Percentiles rank a stretch among this genome's conserved stretches.
These are phyloP conservation scores for Coronaproctus castanopsis DNA, from an alignment of 2,888 invertebrate genomes.

Conservation along the genomic window DNA sequence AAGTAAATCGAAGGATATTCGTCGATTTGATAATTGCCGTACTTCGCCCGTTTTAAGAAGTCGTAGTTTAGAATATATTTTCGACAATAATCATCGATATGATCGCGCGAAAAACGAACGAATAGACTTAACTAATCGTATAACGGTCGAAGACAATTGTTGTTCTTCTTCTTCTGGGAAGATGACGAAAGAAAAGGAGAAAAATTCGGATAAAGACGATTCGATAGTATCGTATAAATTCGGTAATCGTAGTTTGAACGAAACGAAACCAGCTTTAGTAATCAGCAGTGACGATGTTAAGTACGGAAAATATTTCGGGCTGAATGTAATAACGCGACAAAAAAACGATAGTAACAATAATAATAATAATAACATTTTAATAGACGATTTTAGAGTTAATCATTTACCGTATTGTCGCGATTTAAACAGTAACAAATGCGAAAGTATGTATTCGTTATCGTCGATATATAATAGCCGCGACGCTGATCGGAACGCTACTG, in stretches of 20 bases:
- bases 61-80: slow-evolving; percentile 22
- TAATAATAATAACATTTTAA: too few relatives aligned
- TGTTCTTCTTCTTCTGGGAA: too few relatives aligned
- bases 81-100: neutral
- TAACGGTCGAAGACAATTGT: too few relatives aligned
- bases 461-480: too few relatives aligned
- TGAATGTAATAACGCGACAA: neutral
- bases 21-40: too few relatives aligned
- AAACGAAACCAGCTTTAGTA: neutral
- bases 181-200: too few relatives aligned
- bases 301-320: neutral
- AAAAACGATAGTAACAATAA: neutral
- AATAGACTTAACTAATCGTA: too few relatives aligned
- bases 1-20: neutral
- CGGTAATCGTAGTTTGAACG: neutral
- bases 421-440: neutral
- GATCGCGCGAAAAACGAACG: too few relatives aligned
- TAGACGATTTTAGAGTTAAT: neutral
- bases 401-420: neutral
- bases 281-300: neutral
- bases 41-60: slow-evolving; percentile 20
- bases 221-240: neutral
- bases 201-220: neutral
- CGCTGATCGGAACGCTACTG: too few relatives aligned
- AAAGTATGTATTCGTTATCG: neutral